These are phyloP conservation scores for Drosophila leontia DNA, from an alignment of 1,140 invertebrate genomes.

Conservation along the genomic window DNA sequence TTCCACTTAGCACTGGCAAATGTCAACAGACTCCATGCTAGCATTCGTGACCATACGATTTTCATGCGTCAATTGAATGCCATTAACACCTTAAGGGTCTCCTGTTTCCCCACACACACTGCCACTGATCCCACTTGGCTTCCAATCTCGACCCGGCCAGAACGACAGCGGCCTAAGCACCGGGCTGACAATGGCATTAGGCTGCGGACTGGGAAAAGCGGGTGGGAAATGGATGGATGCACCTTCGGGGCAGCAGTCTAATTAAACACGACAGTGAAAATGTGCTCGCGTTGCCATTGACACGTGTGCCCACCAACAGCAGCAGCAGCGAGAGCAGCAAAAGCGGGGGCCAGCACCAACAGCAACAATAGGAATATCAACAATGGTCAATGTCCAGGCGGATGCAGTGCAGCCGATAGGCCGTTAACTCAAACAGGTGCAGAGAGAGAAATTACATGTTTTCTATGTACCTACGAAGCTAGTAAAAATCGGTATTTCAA, in stretches of 20 bases:
- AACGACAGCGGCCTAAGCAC: conserved; percentile 25
- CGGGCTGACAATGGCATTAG: conserved; percentile 31
- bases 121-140: conserved; percentile 16
- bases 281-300: conserved; percentile 74
- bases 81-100: conserved; percentile 36
- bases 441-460: neutral
- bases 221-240: conserved; percentile 52
- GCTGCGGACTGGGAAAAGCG: conserved; percentile 12
- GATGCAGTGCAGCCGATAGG: conserved; percentile 79
- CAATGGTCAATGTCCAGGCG: conserved; percentile 70
- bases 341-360: conserved; percentile 2
- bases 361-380: conserved; percentile 49
- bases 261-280: conserved; percentile 81
- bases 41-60: conserved; percentile 16
- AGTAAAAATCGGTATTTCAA: neutral
- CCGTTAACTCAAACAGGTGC: conserved; percentile 57
- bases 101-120: neutral
- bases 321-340: conserved; percentile 6
- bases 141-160: conserved; percentile 23
- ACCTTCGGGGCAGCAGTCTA: conserved; percentile 73
- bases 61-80: conserved; percentile 21
- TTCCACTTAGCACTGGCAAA: conserved; percentile 7
- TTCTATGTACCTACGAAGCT: neutral
- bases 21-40: neutral
- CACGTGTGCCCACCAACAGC: conserved; percentile 63